Evolutionary conservation across 2,888 invertebrate species (phyloP).

Genomic region (Protophormia terraenovae): DNA sequence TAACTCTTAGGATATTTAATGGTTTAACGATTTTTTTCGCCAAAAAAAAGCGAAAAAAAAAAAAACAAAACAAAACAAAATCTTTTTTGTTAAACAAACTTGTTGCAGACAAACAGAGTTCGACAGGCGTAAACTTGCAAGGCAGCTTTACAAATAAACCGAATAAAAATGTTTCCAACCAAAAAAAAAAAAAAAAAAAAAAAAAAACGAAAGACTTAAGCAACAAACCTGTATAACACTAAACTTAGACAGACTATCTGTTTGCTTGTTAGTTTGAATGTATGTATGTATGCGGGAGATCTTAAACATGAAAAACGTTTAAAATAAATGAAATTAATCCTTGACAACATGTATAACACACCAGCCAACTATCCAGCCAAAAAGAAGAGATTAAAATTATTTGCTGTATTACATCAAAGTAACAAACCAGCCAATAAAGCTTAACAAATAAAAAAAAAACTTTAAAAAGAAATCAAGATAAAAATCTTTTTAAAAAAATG

Average conservation of each 20-base stretch:
- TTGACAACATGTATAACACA: slow-evolving; percentile 74
- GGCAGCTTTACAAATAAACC: slow-evolving; percentile 65
- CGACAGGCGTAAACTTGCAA: slow-evolving; percentile 75
- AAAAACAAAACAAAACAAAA: slow-evolving; percentile 56
- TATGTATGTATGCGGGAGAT: slow-evolving; percentile 79
- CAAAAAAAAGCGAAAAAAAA: too few relatives aligned
- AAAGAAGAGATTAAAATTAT: slow-evolving; percentile 66
- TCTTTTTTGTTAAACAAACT: slow-evolving; percentile 69
- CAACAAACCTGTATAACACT: slow-evolving; percentile 63
- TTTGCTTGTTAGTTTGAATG: slow-evolving; percentile 1
- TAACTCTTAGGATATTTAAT: slow-evolving; percentile 63
- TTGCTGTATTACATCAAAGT: slow-evolving; percentile 63
- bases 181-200: slow-evolving; percentile 17
- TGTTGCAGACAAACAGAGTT: slow-evolving; percentile 72
- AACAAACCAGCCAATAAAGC: slow-evolving; percentile 11
- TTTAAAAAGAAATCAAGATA: slow-evolving; percentile 35
- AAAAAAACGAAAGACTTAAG: slow-evolving; percentile 62
- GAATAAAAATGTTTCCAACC: slow-evolving; percentile 47
- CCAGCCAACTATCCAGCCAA: too few relatives aligned
- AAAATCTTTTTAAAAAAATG: slow-evolving; percentile 50
- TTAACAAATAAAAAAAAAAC: too few relatives aligned
- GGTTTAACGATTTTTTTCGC: slow-evolving; percentile 47
- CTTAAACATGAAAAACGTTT: slow-evolving; percentile 68
- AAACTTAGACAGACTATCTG: slow-evolving; percentile 12
- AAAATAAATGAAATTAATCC: slow-evolving; percentile 80